phyloP scores from a whole-genome alignment of 2,113 vertebrate genomes.

The Serilophus lunatus region DNA sequence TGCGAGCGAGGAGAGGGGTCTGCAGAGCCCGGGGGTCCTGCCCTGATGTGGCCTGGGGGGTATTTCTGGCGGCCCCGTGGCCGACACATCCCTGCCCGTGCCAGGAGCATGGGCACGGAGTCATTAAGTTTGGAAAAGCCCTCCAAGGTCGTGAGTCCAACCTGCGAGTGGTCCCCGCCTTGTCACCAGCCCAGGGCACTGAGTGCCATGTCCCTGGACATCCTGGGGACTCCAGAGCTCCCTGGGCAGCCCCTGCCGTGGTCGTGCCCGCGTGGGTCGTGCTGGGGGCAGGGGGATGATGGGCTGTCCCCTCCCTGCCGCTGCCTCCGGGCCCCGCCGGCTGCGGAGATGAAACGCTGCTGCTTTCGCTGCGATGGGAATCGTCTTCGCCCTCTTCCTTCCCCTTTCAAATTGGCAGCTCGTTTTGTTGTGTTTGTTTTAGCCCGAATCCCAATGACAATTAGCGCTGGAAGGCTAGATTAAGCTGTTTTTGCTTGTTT shows the following conservation, averaged over 20 bases:
- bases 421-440: background rate
- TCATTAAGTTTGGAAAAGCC: background rate
- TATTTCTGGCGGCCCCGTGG: rapidly evolving
- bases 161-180: background rate
- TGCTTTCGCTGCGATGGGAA: background rate
- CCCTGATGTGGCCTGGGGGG: rapidly evolving
- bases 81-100: rapidly evolving
- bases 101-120: rapidly evolving
- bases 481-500: constrained; percentile 40
- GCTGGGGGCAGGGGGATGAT: rapidly evolving
- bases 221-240: background rate
- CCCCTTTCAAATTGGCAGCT: constrained; percentile 2
- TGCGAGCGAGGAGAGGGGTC: rapidly evolving
- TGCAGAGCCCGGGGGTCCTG: background rate
- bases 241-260: background rate
- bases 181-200: background rate
- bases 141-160: background rate
- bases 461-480: constrained; percentile 6
- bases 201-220: background rate
- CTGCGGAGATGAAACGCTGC: background rate
- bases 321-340: background rate
- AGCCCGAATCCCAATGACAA: constrained; percentile 7
- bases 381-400: background rate
- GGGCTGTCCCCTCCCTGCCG: background rate
- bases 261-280: rapidly evolving